These are phyloP conservation scores for Enteromius radiatus DNA, from an alignment of 2,797 vertebrate species.

Conservation along the genomic window DNA sequence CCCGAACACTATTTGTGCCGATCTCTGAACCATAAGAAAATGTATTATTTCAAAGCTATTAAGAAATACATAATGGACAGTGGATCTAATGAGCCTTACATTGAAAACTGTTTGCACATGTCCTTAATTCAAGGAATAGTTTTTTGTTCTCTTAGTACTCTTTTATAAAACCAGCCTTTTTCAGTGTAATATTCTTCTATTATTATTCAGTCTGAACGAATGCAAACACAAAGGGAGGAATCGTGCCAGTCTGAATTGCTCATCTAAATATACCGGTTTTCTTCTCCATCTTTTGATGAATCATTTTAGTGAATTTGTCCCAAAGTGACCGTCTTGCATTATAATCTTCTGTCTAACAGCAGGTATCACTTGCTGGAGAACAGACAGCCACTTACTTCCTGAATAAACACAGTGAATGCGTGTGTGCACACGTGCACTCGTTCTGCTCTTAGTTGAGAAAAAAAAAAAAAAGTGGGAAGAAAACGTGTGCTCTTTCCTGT, in stretches of 20 bases:
- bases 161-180: background rate
- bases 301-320: background rate
- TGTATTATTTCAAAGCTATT: background rate
- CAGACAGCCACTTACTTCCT: conserved; percentile 19
- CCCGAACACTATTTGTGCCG: background rate
- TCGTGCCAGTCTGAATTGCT: background rate
- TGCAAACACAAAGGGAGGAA: background rate
- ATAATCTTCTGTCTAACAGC: conserved; percentile 7
- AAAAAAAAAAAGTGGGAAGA: conserved; percentile 1
- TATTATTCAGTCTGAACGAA: background rate
- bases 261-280: background rate
- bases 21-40: background rate
- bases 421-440: conserved; percentile 60
- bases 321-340: background rate
- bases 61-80: conserved; percentile 23
- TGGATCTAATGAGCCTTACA: conserved; percentile 20
- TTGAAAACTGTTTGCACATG: background rate
- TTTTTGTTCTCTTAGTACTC: background rate
- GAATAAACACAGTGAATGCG: conserved; percentile 21
- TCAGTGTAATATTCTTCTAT: background rate
- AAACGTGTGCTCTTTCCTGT: conserved; percentile 5
- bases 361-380: conserved; percentile 11
- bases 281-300: conserved; percentile 17
- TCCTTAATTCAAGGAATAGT: background rate
- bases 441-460: conserved; percentile 33